A percentile compares a stretch with the other conserved stretches of the same genome.
phyloP scores from a whole-genome alignment of 1,140 invertebrate genomes.

The Lasioglossum albipes region DNA sequence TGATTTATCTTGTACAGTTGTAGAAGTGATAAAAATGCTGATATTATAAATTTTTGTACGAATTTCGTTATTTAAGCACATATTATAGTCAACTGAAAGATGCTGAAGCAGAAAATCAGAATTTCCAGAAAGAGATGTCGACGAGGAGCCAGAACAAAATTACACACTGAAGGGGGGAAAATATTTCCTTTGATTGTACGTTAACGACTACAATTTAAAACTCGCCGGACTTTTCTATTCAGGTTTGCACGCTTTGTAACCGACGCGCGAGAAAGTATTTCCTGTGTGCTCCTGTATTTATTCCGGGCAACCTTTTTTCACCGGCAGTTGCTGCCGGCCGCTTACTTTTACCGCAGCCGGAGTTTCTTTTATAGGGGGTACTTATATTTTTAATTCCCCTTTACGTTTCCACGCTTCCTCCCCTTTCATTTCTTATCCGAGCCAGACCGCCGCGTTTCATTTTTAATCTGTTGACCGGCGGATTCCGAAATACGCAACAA shows the following conservation, averaged over 20 bases:
- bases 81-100: too few relatives aligned
- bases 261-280: conserved; percentile 30
- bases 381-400: conserved; percentile 48
- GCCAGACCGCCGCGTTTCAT: conserved; percentile 19
- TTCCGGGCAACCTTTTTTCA: conserved; percentile 1
- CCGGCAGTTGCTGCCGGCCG: not conserved
- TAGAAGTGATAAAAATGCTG: too few relatives aligned
- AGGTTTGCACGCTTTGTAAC: not conserved
- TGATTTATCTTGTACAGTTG: too few relatives aligned
- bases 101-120: too few relatives aligned
- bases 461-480: conserved; percentile 24
- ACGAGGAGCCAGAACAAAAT: too few relatives aligned
- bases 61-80: too few relatives aligned
- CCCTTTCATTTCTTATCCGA: not conserved
- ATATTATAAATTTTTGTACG: too few relatives aligned
- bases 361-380: conserved; percentile 34
- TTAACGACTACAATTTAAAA: conserved; percentile 28
- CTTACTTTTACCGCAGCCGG: conserved; percentile 26
- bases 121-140: too few relatives aligned
- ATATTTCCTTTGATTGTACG: conserved; percentile 6
- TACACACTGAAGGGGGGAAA: not conserved
- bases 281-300: conserved; percentile 30
- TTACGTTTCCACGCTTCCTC: not conserved
- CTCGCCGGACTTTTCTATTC: conserved; percentile 3
- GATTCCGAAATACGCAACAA: conserved; percentile 29